phyloP scores from a whole-genome alignment of 2,113 vertebrate species.

The Acrocephalus kingi region DNA sequence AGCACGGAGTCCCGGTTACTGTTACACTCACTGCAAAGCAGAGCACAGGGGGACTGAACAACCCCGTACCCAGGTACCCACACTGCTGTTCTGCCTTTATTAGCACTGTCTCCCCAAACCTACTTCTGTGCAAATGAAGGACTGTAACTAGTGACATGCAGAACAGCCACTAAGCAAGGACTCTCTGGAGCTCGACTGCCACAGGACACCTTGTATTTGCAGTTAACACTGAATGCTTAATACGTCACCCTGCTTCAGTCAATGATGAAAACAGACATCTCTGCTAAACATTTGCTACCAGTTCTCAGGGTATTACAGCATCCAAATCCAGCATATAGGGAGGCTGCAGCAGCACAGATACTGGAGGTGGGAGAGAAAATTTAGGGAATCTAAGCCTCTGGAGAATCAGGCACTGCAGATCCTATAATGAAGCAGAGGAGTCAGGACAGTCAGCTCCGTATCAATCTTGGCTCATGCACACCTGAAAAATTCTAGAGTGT shows the following conservation, averaged over 20 bases:
- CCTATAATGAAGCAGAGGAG: neutral
- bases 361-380: neutral
- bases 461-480: neutral
- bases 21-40: constrained; percentile 88
- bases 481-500: neutral
- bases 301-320: neutral
- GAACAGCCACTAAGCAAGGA: neutral
- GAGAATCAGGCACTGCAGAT: neutral
- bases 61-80: neutral
- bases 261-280: neutral
- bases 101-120: neutral
- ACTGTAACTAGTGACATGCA: neutral
- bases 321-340: neutral
- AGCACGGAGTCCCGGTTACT: constrained; percentile 96
- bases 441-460: neutral
- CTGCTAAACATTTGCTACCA: neutral
- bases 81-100: neutral
- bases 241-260: neutral
- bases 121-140: neutral
- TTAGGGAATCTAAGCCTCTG: neutral
- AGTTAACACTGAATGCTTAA: neutral
- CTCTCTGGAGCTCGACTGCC: neutral
- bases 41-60: neutral
- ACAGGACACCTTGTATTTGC: neutral
- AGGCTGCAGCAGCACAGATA: neutral